Conservation (phyloP, 2,888 invertebrate species). For the Hydrotaea cyrtoneurina region DNA sequence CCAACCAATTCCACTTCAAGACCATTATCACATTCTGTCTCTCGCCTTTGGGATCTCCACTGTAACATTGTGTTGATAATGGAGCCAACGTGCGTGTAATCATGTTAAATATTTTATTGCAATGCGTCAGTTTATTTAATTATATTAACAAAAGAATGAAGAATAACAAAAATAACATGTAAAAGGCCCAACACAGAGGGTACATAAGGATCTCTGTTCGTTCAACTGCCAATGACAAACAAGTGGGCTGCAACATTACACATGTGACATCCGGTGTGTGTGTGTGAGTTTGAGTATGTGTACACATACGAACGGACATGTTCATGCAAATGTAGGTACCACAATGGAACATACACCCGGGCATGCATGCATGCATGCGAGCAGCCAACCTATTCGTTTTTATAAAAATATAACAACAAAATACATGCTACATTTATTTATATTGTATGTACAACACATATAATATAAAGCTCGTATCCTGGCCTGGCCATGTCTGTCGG, state of each 20-base stretch:
- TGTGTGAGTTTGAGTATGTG: slow-evolving; percentile 40
- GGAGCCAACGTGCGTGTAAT: slow-evolving; percentile 19
- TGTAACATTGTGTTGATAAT: slow-evolving; percentile 6
- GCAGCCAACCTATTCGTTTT: slow-evolving; percentile 11
- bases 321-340: neutral
- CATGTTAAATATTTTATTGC: slow-evolving; percentile 13
- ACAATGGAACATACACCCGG: slow-evolving; percentile 18
- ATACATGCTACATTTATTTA: slow-evolving; percentile 10
- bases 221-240: slow-evolving; percentile 66
- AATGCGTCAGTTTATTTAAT: slow-evolving; percentile 21
- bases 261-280: slow-evolving; percentile 52
- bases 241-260: slow-evolving; percentile 68
- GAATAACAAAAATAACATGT: slow-evolving; percentile 6
- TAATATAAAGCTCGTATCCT: slow-evolving; percentile 21
- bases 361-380: slow-evolving; percentile 7
- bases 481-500: too few species aligned
- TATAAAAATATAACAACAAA: slow-evolving; percentile 35
- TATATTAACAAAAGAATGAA: slow-evolving; percentile 5
- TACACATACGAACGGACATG: slow-evolving; percentile 31
- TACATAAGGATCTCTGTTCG: neutral
- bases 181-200: neutral
- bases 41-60: too few species aligned
- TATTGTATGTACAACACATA: slow-evolving; percentile 9
- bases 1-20: too few species aligned
- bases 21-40: too few species aligned